Percentiles rank a stretch among this genome's conserved stretches.
Conservation (phyloP, 1,140 invertebrate genomes). For the Cydia fagiglandana region DNA sequence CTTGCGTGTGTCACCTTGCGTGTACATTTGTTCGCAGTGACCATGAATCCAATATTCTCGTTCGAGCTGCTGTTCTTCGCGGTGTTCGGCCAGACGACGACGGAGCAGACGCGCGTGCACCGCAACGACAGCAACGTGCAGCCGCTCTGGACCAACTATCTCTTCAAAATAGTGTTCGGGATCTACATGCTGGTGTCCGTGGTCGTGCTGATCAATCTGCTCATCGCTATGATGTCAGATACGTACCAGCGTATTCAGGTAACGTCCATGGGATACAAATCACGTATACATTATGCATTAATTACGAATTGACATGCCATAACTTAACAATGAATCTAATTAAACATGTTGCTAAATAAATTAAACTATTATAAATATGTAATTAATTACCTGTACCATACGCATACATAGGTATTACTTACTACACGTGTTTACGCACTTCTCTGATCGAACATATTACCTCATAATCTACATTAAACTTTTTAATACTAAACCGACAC, state of each 20-base stretch:
- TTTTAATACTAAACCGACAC: no score
- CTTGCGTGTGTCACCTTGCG: slow-evolving; percentile 62
- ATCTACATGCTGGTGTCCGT: slow-evolving; percentile 99
- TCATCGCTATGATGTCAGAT: slow-evolving; percentile 99
- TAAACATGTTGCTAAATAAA: slow-evolving; percentile 15
- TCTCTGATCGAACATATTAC: background rate
- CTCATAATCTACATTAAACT: background rate
- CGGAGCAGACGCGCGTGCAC: slow-evolving; percentile 87
- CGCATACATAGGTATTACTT: background rate
- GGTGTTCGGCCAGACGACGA: slow-evolving; percentile 97
- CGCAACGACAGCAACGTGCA: slow-evolving; percentile 80
- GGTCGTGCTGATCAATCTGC: slow-evolving; percentile 98
- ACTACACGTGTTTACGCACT: background rate
- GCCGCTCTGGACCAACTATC: slow-evolving; percentile 86
- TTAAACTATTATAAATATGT: slow-evolving; percentile 21
- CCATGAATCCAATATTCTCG: slow-evolving; percentile 92
- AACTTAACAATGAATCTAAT: background rate
- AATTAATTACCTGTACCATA: slow-evolving; percentile 6
- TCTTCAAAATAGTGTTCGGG: slow-evolving; percentile 91
- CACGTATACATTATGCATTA: slow-evolving; percentile 18
- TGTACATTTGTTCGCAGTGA: slow-evolving; percentile 87
- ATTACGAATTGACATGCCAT: slow-evolving; percentile 23
- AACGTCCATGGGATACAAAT: slow-evolving; percentile 46
- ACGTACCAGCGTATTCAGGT: slow-evolving; percentile 99
- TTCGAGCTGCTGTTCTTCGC: slow-evolving; percentile 99